phyloP scores from a whole-genome alignment of 2,797 vertebrate species.

The Gymnoscopelus braueri region DNA sequence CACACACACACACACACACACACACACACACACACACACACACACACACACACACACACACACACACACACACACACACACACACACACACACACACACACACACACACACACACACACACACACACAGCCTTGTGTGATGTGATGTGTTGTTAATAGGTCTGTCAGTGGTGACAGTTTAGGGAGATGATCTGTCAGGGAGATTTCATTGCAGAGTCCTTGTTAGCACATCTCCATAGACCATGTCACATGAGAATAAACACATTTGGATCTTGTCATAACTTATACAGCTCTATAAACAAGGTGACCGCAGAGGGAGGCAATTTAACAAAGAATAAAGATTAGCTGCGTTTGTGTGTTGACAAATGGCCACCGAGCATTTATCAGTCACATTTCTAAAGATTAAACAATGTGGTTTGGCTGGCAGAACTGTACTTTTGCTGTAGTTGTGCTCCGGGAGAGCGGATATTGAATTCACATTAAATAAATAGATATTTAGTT shows the following conservation, averaged over 20 bases:
- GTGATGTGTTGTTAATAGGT: slow-evolving; percentile 79
- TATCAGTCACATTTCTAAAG: slow-evolving; percentile 39
- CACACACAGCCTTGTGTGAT: slow-evolving; percentile 39
- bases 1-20: slow-evolving; percentile 12
- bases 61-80: not conserved
- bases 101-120: too few species aligned
- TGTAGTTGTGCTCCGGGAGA: too few species aligned
- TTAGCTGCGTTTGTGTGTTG: slow-evolving; percentile 13
- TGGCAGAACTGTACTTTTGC: too few species aligned
- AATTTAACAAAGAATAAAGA: slow-evolving; percentile 48
- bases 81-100: too few species aligned
- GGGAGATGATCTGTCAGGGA: slow-evolving; percentile 69
- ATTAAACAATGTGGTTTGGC: slow-evolving; percentile 33
- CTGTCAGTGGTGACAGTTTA: slow-evolving; percentile 76
- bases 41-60: slow-evolving; percentile 12
- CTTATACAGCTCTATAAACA: slow-evolving; percentile 71
- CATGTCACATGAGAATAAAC: slow-evolving; percentile 66
- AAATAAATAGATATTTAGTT: too few species aligned
- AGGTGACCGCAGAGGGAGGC: slow-evolving; percentile 63
- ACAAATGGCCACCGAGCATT: slow-evolving; percentile 48
- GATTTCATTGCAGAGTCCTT: slow-evolving; percentile 70
- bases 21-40: slow-evolving; percentile 7
- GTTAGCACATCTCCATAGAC: slow-evolving; percentile 53
- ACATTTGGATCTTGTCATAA: slow-evolving; percentile 78
- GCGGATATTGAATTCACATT: too few species aligned